Evolutionary conservation across 2,113 vertebrate genomes (phyloP).

Genomic region (Macquaria ambigua): DNA sequence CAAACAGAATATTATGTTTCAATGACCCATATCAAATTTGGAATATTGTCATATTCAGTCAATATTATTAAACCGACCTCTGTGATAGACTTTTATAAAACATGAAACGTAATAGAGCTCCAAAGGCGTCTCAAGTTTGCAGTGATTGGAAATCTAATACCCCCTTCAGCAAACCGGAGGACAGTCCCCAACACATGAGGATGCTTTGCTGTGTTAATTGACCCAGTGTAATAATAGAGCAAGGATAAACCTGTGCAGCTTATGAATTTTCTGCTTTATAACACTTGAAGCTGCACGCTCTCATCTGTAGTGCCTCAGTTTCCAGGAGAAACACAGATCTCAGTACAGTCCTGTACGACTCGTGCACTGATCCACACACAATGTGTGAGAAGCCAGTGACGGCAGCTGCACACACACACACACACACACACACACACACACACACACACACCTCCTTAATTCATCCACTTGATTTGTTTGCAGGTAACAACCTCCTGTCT

Average conservation of each 20-base stretch:
- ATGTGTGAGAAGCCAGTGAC: neutral
- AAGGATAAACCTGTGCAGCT: no score
- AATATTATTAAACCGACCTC: slow-evolving; percentile 16
- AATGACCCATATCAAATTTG: no score
- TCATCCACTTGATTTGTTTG: slow-evolving; percentile 19
- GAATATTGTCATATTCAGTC: no score
- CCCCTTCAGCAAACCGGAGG: slow-evolving; percentile 13
- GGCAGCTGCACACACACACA: neutral
- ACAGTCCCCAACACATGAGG: neutral
- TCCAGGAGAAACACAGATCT: neutral
- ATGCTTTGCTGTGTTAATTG: no score
- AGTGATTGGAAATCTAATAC: slow-evolving; percentile 40
- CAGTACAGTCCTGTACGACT: neutral
- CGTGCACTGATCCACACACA: no score
- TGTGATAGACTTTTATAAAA: slow-evolving; percentile 14
- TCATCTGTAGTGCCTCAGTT: neutral
- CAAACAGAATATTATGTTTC: no score
- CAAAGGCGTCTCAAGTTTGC: slow-evolving; percentile 12
- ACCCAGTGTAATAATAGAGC: no score
- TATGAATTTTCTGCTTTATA: no score
- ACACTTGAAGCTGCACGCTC: no score
- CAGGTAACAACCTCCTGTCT: slow-evolving; percentile 40
- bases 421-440: neutral
- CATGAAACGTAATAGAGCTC: slow-evolving; percentile 4
- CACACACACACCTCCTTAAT: neutral